These are phyloP conservation scores for Pterophyllum scalare DNA, from an alignment of 2,113 vertebrate genomes.

Conservation along the genomic window DNA sequence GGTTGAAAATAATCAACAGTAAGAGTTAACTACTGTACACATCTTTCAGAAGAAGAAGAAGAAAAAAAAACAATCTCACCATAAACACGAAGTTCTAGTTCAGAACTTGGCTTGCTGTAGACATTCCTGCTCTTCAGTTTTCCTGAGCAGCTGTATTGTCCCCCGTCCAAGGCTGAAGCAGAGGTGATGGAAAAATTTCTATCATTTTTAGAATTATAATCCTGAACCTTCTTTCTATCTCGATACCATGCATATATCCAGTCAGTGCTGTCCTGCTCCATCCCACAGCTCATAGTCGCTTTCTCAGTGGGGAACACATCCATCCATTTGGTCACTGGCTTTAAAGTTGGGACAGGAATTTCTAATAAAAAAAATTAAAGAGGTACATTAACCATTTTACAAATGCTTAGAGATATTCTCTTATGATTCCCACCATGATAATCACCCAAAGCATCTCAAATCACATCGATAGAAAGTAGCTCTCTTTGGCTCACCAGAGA, in stretches of 20 bases:
- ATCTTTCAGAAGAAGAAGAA: accelerated
- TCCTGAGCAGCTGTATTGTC: slow-evolving; percentile 44
- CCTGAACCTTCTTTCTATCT: not conserved
- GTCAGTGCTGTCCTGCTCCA: not conserved
- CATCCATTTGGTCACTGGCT: not conserved
- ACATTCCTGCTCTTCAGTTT: slow-evolving; percentile 40
- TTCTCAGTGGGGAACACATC: slow-evolving; percentile 64
- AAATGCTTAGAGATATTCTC: not conserved
- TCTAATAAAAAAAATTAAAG: slow-evolving; percentile 30
- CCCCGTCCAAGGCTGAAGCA: slow-evolving; percentile 26
- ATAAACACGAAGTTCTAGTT: slow-evolving; percentile 28
- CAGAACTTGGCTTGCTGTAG: accelerated
- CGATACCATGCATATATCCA: slow-evolving; percentile 55
- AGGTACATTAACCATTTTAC: not conserved
- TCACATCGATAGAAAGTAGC: not conserved
- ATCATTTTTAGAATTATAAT: accelerated
- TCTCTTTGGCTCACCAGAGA: slow-evolving; percentile 43
- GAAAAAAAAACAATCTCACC: slow-evolving; percentile 51
- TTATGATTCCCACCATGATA: not conserved
- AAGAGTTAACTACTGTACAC: not conserved
- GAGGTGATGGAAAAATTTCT: slow-evolving; percentile 27
- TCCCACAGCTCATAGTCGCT: slow-evolving; percentile 30
- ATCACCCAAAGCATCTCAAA: not conserved
- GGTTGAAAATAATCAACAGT: not conserved
- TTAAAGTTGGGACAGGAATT: slow-evolving; percentile 48